Base-by-base conservation (phyloP, 2,888 invertebrate species). In the Apamea crenata region DNA sequence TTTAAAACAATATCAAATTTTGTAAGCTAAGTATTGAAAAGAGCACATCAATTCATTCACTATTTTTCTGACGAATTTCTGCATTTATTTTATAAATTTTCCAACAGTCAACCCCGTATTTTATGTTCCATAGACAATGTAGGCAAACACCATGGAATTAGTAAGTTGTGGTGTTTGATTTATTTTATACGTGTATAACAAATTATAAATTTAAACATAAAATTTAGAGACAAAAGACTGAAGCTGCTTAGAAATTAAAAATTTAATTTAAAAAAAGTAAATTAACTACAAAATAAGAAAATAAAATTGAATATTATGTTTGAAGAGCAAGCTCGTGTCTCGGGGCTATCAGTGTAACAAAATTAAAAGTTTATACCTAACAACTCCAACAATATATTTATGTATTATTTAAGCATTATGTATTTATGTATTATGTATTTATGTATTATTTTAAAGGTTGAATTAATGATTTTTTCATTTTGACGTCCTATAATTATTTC, bases 11-110 rank as follows among this genome's bases (percentile, higher is more conserved):
- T 88, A 80, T 59, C 72, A 83, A 80, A 82, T 87, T 86, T 83
- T 87, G 72, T 85, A 86, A 77, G 61, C 1, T 81, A 78, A 47
- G 40, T 68, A 68, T 21, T 77, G 78, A 86, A 77, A 85, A 29
- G 80, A 89, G 74, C 83, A 83, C 88, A 80, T 86, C 69, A 77
- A 84, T 78, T 86, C 81, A 82, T 80, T 83, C 78, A 81, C 78
- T 84, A 83, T 85, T 86, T 86, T 85, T 81, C 83, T 80, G 89
- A 81, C 77, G 77, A 87, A 79, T 78, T 79, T 88, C 86, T 88
- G 88, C 85, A 80, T 89, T 82, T 82, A 84, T 77, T 87, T 77
- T 70, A 21, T 74, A 80, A 40, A 83, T 89, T 89, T 89, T 89
- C 77, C 75, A 89, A 80, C 88, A 83, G 88, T 77, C 83, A 89